Evolutionary conservation across 1,140 invertebrate genomes (phyloP).

Genomic region (Drosophila ficusphila): DNA sequence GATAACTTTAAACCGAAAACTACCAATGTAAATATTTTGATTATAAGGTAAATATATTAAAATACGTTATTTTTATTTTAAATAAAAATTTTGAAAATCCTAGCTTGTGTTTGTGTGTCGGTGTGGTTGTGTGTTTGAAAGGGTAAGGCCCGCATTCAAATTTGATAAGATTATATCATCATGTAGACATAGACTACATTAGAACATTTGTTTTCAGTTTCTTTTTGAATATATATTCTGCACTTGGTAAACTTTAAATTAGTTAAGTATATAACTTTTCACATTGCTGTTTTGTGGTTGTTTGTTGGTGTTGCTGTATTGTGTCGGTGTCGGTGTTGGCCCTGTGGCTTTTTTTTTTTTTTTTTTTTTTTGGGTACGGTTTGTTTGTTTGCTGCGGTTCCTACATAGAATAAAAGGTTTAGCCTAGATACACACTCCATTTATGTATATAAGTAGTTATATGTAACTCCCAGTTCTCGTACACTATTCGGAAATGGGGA

Average conservation of each 20-base stretch:
- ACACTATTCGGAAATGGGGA: slow-evolving; percentile 77
- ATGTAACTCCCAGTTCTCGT: slow-evolving; percentile 30
- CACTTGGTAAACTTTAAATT: slow-evolving; percentile 68
- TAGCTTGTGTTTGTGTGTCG: slow-evolving; percentile 22
- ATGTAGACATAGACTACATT: slow-evolving; percentile 60
- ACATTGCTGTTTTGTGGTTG: slow-evolving; percentile 33
- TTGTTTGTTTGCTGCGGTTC: slow-evolving; percentile 24
- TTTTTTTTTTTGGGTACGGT: slow-evolving; percentile 14
- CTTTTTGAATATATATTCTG: slow-evolving; percentile 35
- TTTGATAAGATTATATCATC: slow-evolving; percentile 54
- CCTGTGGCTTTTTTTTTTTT: slow-evolving; percentile 26
- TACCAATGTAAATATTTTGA: slow-evolving; percentile 45
- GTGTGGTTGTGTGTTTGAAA: slow-evolving; percentile 20
- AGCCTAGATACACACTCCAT: slow-evolving; percentile 51
- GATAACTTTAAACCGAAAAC: slow-evolving; percentile 37
- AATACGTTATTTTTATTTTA: slow-evolving; percentile 65
- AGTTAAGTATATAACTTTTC: slow-evolving; percentile 72
- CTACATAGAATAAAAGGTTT: slow-evolving; percentile 67
- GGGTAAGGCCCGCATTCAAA: slow-evolving; percentile 19
- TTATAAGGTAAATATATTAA: slow-evolving; percentile 51
- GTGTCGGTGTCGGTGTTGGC: slow-evolving; percentile 21
- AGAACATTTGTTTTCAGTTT: slow-evolving; percentile 55
- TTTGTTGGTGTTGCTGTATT: slow-evolving; percentile 15
- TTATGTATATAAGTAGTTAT: slow-evolving; percentile 32
- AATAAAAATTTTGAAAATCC: slow-evolving; percentile 56